Conservation (phyloP, 2,797 vertebrate species). For the Avahi laniger region DNA sequence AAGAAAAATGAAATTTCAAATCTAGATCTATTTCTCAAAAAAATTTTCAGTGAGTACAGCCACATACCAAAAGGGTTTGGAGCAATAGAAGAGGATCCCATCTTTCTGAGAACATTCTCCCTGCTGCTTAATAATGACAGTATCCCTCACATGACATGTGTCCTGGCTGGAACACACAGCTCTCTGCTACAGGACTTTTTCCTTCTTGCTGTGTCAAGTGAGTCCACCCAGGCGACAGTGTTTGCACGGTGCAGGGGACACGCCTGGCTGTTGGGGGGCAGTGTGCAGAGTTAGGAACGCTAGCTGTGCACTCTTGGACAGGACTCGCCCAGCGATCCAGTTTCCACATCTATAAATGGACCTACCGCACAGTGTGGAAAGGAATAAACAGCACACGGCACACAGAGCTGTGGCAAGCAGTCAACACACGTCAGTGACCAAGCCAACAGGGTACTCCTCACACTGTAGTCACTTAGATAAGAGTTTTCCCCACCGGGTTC, state of each 20-base stretch:
- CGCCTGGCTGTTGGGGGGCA: not conserved
- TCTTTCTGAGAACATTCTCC: not conserved
- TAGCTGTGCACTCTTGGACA: not conserved
- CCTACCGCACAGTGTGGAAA: not conserved
- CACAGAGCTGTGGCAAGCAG: fast-evolving
- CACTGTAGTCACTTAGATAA: not conserved
- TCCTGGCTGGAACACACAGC: not conserved
- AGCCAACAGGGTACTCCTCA: not conserved
- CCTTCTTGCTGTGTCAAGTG: not conserved
- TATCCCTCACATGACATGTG: fast-evolving
- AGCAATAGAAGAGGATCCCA: not conserved
- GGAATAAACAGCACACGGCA: not conserved
- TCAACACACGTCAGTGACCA: not conserved
- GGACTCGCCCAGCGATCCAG: not conserved
- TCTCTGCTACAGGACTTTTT: not conserved
- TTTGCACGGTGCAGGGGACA: not conserved
- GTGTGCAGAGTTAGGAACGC: fast-evolving
- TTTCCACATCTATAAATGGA: not conserved
- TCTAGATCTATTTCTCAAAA: not conserved
- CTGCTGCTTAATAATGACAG: no score
- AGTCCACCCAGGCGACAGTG: not conserved
- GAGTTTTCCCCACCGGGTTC: no score
- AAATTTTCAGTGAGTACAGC: not conserved
- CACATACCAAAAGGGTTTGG: not conserved
- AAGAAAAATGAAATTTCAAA: not conserved